Evolutionary conservation across 2,888 invertebrate species (phyloP), one percentile per base, ranked within the genome.

Genomic region (Lithophane semibrunnea): DNA sequence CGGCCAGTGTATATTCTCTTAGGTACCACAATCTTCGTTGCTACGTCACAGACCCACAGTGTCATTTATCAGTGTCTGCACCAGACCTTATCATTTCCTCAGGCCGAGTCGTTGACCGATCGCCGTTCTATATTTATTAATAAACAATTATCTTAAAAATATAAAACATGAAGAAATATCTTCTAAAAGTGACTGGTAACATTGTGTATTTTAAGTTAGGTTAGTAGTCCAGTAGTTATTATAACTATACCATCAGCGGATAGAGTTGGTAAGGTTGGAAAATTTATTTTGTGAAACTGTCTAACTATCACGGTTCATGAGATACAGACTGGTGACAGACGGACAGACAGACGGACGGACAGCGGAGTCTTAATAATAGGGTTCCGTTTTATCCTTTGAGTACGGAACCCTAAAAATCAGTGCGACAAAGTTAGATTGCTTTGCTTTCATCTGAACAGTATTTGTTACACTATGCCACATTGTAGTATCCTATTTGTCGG

Each of bases 91-190:
- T 85, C 85, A 69, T 63, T 72, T 37, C 47, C 74, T 83, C 76
- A 83, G 80, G 75, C 66, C 70, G 56, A 71, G 86, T 77, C 83
- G 64, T 67, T 83, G 86, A 74, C 86, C 86, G 73, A 12, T 0
- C 21, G 10, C 12, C 60, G 65, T 21, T 67, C 67, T 52, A 47
- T 67, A 80, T 80, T 52, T 63, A 54, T 54, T 9, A 21, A 12
- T 42, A 47, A 7, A 47, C 18, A 49, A 18, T 49, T 66, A 67
- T 67, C 49, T 9, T 29, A 47, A 29, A 37, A 58, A 73, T 21
- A 42, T 69, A 61, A 47, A 75, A 63, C 7, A 63, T 71, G 10
- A 21, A 29, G 13, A 21, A 2, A 24, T 79, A 42, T 64, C 29
- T 56, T 58, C 56, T 56, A 37, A 44, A 16, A 49, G 37, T 70